Percentiles rank a stretch among this genome's conserved stretches.
These are phyloP conservation scores for Hippopotamus amphibius DNA, from an alignment of 2,113 vertebrate genomes.

Conservation along the genomic window DNA sequence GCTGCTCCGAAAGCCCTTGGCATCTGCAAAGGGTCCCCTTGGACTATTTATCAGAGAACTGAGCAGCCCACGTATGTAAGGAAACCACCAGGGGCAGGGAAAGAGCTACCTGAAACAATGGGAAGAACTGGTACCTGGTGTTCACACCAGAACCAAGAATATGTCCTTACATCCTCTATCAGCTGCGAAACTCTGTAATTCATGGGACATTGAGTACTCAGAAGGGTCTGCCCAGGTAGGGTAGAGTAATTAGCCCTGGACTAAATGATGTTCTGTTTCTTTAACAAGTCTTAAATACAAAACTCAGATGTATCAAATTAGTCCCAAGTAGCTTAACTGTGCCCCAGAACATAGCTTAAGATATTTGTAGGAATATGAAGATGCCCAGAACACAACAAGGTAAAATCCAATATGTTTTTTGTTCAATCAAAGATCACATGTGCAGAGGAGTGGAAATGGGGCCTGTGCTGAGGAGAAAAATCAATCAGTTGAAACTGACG, in stretches of 20 bases:
- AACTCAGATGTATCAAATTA: neutral
- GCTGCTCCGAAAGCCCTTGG: neutral
- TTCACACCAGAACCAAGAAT: neutral
- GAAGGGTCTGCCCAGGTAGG: neutral
- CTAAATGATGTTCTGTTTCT: neutral
- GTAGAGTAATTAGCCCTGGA: neutral
- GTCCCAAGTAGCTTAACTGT: neutral
- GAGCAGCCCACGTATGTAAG: accelerated
- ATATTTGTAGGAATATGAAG: neutral
- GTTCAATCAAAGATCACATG: neutral
- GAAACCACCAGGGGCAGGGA: neutral
- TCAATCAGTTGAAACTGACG: neutral
- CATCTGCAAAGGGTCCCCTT: neutral
- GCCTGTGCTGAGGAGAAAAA: too few species aligned
- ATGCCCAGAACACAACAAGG: neutral
- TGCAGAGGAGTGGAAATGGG: neutral
- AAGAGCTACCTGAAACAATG: neutral
- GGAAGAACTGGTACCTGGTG: neutral
- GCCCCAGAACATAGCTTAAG: neutral
- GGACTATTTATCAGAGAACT: neutral
- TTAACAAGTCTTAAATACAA: neutral
- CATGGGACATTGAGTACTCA: neutral
- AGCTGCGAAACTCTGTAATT: too few species aligned
- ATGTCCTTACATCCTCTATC: neutral
- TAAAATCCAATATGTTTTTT: neutral